Evolutionary conservation across 2,888 invertebrate genomes (phyloP), one percentile per base, ranked within the genome.

Genomic region (Morpho helenor): DNA sequence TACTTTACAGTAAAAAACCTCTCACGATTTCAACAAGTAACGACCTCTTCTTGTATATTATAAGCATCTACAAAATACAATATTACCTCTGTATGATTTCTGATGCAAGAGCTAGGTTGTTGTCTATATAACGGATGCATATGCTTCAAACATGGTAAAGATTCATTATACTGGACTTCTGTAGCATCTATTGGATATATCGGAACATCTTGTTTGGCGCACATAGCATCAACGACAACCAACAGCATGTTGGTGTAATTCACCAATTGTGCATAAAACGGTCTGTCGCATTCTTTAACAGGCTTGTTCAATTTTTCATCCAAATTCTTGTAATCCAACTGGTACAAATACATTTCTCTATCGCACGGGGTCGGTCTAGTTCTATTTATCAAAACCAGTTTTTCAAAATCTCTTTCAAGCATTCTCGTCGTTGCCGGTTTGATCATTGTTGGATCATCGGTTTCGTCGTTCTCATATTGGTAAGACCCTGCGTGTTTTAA

Each of bases 321-420:
- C 76, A 83, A 82, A 60, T 82, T 87, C 60, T 73, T 86, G 64
- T 85, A 87, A 10, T 90, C 85, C 31, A 93, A 73, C 72, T 92
- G 87, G 75, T 92, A 93, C 2, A 93, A 77, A 50, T 80, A 88
- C 74, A 93, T 91, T 78, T 96, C 94, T 77, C 96, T 92, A 79
- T 97, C 97, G 78, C 97, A 98, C 5, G 97, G 95, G 57, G 96
- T 95, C 0, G 96, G 96, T 49, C 95, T 91, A 0, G 97, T 97
- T 73, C 96, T 91, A 67, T 94, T 94, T 69, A 96, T 93, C 52
- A 94, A 86, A 2, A 95, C 92, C 7, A 92, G 83, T 63, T 93
- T 92, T 67, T 94, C 93, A 76, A 93, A 92, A 71, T 93, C 86
- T 68, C 93, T 81, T 71, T 94, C 92, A 68, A 90, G 75, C 46